Evolutionary conservation across 2,797 vertebrate genomes (phyloP).

Genomic region (Coilia nasus): DNA sequence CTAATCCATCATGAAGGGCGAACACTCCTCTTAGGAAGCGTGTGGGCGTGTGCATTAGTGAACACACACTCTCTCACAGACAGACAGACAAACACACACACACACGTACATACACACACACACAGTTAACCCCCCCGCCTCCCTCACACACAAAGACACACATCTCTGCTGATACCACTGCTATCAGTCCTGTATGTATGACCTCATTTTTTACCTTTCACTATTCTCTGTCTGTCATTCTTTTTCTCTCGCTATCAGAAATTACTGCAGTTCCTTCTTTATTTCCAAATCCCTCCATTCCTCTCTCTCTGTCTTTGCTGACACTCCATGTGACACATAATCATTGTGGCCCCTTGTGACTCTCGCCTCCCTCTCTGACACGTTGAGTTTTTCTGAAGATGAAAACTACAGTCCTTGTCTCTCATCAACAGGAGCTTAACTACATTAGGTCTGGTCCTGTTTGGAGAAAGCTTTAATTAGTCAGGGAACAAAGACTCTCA

Average conservation of each 20-base stretch:
- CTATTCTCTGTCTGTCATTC: background rate
- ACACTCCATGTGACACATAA: background rate
- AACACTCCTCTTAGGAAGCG: background rate
- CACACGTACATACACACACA: background rate
- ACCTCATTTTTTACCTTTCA: background rate
- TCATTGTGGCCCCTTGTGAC: background rate
- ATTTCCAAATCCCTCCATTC: background rate
- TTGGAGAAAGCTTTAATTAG: background rate
- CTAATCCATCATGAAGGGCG: slow-evolving; percentile 22
- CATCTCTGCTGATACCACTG: background rate
- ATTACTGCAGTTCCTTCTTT: background rate
- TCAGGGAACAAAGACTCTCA: background rate
- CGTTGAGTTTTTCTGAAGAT: background rate
- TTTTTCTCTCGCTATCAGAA: background rate
- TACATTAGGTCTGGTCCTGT: background rate
- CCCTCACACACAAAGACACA: background rate
- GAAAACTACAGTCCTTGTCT: background rate
- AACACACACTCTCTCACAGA: background rate
- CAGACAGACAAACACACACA: background rate
- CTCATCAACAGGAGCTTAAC: background rate
- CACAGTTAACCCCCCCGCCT: background rate
- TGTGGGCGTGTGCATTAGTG: background rate
- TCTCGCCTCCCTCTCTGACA: background rate
- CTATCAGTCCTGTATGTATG: background rate
- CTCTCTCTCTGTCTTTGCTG: background rate